A percentile compares a stretch with the other conserved stretches of the same genome.
These are phyloP conservation scores for Agapornis roseicollis DNA, from an alignment of 2,113 vertebrate genomes.

Conservation along the genomic window DNA sequence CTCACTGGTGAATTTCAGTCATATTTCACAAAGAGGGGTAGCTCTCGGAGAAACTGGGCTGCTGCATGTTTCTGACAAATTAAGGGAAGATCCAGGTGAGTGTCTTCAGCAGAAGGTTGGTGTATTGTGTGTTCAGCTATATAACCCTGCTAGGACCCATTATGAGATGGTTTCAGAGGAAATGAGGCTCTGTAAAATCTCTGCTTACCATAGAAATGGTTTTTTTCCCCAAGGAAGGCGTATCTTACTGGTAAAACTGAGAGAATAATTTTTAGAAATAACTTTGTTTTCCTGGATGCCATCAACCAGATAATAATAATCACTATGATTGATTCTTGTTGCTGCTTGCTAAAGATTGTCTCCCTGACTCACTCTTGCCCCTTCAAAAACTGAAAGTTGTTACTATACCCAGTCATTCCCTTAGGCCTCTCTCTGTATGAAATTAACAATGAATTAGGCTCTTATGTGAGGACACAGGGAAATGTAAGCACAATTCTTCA, in stretches of 20 bases:
- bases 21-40: neutral
- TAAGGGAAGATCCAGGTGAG: neutral
- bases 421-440: neutral
- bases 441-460: constrained; percentile 35
- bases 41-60: neutral
- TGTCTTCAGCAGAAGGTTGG: neutral
- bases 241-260: neutral
- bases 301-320: neutral
- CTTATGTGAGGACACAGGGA: constrained; percentile 24
- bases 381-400: neutral
- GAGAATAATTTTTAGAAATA: neutral
- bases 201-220: neutral
- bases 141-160: neutral
- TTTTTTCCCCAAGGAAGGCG: neutral
- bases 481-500: constrained; percentile 17
- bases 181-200: neutral
- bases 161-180: neutral
- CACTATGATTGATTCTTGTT: neutral
- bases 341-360: neutral
- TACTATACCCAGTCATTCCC: neutral
- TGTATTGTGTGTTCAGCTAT: accelerated
- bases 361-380: neutral
- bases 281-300: neutral
- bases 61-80: neutral
- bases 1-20: neutral